Percentiles rank a stretch among this genome's conserved stretches.
Conservation (phyloP, 2,888 invertebrate genomes). For the Clostera curtula region DNA sequence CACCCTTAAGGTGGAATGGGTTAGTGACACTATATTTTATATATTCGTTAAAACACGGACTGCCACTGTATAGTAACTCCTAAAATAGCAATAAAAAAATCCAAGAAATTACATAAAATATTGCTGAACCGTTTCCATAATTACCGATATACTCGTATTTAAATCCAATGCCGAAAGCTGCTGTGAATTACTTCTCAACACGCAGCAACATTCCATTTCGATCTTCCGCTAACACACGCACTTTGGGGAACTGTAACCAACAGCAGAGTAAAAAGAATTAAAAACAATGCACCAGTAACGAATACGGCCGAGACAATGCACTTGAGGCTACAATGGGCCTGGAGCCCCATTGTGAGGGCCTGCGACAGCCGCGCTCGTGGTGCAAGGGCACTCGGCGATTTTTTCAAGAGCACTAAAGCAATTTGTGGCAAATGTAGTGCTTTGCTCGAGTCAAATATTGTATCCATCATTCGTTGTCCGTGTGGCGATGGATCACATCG, state of each 20-base stretch:
- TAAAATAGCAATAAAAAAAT: too few relatives aligned
- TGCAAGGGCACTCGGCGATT: background rate
- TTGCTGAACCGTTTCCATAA: too few relatives aligned
- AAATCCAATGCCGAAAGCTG: too few relatives aligned
- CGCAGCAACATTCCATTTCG: background rate
- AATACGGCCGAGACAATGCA: constrained; percentile 21
- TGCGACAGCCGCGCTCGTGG: background rate
- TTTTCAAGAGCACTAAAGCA: constrained; percentile 16
- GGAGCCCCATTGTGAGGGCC: constrained; percentile 14
- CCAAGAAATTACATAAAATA: too few relatives aligned
- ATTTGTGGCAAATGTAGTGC: constrained; percentile 19
- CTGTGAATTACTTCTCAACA: constrained; percentile 4
- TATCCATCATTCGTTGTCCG: too few relatives aligned
- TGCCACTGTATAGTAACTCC: too few relatives aligned
- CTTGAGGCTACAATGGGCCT: constrained; percentile 12
- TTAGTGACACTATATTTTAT: too few relatives aligned
- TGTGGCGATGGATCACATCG: too few relatives aligned
- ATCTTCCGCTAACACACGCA: constrained; percentile 7
- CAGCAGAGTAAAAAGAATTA: constrained; percentile 23
- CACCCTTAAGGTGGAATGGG: too few relatives aligned
- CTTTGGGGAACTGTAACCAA: constrained; percentile 6
- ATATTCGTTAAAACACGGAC: too few relatives aligned
- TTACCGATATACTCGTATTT: too few relatives aligned
- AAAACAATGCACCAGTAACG: constrained; percentile 29
- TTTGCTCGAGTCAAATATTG: too few relatives aligned